Evolutionary conservation across 2,797 vertebrate species (phyloP).

Genomic region (Pseudocheirus occidentalis): DNA sequence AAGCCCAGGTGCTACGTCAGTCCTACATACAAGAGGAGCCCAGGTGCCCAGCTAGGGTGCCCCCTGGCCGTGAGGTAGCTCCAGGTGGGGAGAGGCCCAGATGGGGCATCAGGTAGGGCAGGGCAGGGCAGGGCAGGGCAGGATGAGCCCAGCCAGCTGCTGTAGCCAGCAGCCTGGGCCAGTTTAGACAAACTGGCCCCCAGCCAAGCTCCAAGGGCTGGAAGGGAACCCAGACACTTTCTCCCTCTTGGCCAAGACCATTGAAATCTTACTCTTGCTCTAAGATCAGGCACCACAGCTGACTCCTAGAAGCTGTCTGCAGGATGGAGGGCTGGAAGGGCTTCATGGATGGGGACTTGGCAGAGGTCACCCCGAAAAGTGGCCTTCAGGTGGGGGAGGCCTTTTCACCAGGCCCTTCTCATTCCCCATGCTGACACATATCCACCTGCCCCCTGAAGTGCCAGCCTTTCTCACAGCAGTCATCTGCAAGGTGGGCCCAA

Average conservation of each 20-base stretch:
- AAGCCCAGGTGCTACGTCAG: no score
- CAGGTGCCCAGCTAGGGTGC: background rate
- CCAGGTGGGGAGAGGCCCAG: background rate
- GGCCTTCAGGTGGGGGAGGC: background rate
- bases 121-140: background rate
- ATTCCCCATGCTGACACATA: background rate
- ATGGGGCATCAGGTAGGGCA: background rate
- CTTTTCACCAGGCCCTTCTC: no score
- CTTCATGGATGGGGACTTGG: background rate
- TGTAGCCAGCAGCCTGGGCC: background rate
- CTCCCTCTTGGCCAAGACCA: background rate
- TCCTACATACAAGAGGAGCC: no score
- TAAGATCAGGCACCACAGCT: no score
- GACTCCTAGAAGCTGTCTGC: background rate
- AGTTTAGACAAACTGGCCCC: background rate
- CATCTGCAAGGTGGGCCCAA: no score
- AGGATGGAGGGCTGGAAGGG: background rate
- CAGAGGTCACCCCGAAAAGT: background rate
- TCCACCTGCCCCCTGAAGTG: no score
- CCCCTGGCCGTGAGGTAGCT: background rate
- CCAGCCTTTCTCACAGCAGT: background rate
- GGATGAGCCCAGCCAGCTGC: no score
- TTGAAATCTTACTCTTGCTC: background rate
- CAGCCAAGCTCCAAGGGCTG: background rate
- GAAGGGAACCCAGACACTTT: background rate